Base-by-base conservation (phyloP, 2,888 invertebrate genomes). In the Hybos culiciformis region DNA sequence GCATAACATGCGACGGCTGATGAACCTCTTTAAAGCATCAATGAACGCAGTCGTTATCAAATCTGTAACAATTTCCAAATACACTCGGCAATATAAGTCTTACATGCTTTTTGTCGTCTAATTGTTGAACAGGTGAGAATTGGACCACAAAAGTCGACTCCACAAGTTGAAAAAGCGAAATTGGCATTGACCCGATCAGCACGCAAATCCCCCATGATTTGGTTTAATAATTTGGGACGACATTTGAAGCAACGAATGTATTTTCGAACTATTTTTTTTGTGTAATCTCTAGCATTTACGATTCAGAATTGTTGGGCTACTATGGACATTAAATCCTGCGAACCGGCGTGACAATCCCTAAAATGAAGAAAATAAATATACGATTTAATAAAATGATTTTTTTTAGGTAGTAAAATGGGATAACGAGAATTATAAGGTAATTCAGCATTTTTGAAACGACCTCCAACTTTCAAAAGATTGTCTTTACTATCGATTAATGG, bases 21-120 rank as follows among this genome's bases (percentile, higher is more conserved):
- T 32, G 33, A 51, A 48, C 32, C 51, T 26, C 14, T 43, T 39
- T 15, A 48, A 47, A 11, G 49, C 47, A 2, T 47, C 51, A 14
- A 51, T 37, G 15, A 52, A 52, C 8, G 48, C 48, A 11, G 41
- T 37, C 9, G 48, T 39, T 2, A 47, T 47, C 15, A 52, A 8
- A n/a, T 48, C 50, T 0, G 44, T 46, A 8, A 50, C 51, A 7
- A 41, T 37, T 26, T 54, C 50, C 2, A 52, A 18, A 17, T 51
- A 50, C 7, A 53, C 33, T 23, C 23, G 6, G 23, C 23, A 9
- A 23, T 23, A 23, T 23, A 23, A 5, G 23, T 7, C 9, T 23
- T 23, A 23, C 4, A 41, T 15, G 12, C 15, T 23, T 2, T 11
- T 17, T 24, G 33, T 15, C 34, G 18, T 9, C 37, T 11, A 5